Percentiles rank a stretch among this genome's conserved stretches.
Conservation (phyloP, 2,888 invertebrate genomes). For the Eupsilia transversa region DNA sequence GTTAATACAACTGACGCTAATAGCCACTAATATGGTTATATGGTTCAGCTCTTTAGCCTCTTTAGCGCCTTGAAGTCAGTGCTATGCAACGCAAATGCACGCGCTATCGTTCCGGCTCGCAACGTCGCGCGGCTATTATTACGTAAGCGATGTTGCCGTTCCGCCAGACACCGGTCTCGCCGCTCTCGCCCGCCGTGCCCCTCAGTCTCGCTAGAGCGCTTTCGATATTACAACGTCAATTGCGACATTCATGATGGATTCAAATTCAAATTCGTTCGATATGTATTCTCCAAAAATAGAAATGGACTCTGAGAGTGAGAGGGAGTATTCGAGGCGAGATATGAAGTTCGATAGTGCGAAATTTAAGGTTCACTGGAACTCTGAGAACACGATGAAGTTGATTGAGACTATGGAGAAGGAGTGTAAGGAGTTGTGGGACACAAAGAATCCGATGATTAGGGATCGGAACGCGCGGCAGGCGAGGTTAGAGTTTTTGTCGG, state of each 20-base stretch:
- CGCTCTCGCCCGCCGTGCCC: slow-evolving; percentile 76
- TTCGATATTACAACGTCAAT: slow-evolving; percentile 77
- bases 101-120: slow-evolving; percentile 68
- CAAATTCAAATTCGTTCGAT: slow-evolving; percentile 81
- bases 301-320: slow-evolving; percentile 78
- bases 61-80: slow-evolving; percentile 77
- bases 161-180: slow-evolving; percentile 83
- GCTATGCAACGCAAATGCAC: slow-evolving; percentile 68
- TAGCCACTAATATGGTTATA: slow-evolving; percentile 78
- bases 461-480: slow-evolving; percentile 77
- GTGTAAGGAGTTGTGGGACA: slow-evolving; percentile 85
- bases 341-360: slow-evolving; percentile 39
- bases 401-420: slow-evolving; percentile 82
- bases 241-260: slow-evolving; percentile 79
- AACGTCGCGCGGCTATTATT: slow-evolving; percentile 73
- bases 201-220: slow-evolving; percentile 89
- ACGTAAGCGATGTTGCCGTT: slow-evolving; percentile 81
- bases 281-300: slow-evolving; percentile 81
- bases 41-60: slow-evolving; percentile 73
- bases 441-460: slow-evolving; percentile 79
- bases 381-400: slow-evolving; percentile 82
- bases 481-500: slow-evolving; percentile 82
- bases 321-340: slow-evolving; percentile 61
- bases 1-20: slow-evolving; percentile 75
- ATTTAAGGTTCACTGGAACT: slow-evolving; percentile 76